A percentile compares a stretch with the other conserved stretches of the same genome.
These are phyloP conservation scores for Puntigrus tetrazona DNA, from an alignment of 2,113 vertebrate genomes.

Conservation along the genomic window DNA sequence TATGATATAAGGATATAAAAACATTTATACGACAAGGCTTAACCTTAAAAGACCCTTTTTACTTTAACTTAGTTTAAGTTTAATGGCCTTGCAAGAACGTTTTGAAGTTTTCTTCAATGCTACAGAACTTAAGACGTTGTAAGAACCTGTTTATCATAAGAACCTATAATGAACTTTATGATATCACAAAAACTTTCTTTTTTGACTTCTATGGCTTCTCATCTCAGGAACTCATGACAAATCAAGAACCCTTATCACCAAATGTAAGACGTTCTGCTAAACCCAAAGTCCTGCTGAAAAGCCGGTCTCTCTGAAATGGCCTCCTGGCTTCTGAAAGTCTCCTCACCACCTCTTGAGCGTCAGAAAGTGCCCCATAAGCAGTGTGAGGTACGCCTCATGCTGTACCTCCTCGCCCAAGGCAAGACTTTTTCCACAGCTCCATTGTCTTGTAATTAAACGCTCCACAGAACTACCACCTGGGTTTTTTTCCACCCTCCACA, in stretches of 20 bases:
- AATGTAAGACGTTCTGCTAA: neutral
- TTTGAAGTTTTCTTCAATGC: no score
- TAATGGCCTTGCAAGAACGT: no score
- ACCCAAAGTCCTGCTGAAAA: neutral
- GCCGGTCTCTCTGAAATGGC: neutral
- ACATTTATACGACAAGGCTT: no score
- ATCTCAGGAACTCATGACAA: neutral
- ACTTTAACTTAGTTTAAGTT: no score
- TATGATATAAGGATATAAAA: no score
- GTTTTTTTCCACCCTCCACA: neutral
- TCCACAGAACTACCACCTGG: slow-evolving; percentile 6
- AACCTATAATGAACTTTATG: no score
- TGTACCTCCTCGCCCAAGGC: neutral
- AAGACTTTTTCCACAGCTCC: slow-evolving; percentile 31
- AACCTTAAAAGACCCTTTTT: no score
- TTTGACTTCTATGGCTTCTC: no score
- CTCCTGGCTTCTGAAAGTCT: neutral
- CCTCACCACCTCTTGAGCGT: neutral
- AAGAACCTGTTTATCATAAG: no score
- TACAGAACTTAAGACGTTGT: no score
- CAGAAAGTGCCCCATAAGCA: slow-evolving; percentile 42
- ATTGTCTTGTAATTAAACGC: slow-evolving; percentile 50
- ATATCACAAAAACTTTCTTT: no score
- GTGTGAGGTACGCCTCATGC: neutral
- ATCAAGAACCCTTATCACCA: neutral